phyloP scores from a whole-genome alignment of 2,797 vertebrate species.

The Oophaga sylvatica region DNA sequence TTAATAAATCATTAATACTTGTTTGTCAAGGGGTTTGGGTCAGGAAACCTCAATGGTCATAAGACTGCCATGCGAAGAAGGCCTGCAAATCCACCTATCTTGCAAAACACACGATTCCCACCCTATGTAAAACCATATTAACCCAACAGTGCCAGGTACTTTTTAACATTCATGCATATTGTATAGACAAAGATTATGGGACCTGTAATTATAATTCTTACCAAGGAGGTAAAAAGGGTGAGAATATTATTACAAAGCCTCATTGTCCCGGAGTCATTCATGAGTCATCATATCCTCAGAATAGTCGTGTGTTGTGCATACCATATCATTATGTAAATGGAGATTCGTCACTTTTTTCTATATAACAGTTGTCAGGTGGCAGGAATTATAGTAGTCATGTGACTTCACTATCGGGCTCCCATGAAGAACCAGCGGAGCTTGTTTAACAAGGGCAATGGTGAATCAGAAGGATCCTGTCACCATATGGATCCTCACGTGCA shows the following conservation, averaged over 20 bases:
- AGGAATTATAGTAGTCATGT: conserved; percentile 19
- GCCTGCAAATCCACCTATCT: background rate
- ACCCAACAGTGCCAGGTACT: background rate
- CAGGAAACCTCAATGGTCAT: background rate
- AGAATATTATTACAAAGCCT: conserved; percentile 6
- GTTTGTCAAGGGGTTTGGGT: too few relatives aligned
- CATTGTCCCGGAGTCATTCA: background rate
- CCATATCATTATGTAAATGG: conserved; percentile 23
- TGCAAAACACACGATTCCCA: background rate
- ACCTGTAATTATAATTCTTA: background rate
- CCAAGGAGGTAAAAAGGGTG: background rate
- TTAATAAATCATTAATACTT: too few relatives aligned
- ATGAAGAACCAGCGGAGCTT: background rate
- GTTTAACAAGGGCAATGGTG: background rate
- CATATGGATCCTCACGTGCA: background rate
- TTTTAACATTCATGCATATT: background rate
- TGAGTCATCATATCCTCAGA: background rate
- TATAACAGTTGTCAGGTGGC: conserved; percentile 4
- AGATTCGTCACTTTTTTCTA: conserved; percentile 1
- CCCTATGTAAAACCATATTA: background rate
- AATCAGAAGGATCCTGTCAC: background rate
- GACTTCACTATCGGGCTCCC: background rate
- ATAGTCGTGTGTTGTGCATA: background rate
- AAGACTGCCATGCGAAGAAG: background rate
- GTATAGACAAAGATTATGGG: background rate